phyloP scores from a whole-genome alignment of 2,113 vertebrate genomes.

The Toxotes jaculatrix region DNA sequence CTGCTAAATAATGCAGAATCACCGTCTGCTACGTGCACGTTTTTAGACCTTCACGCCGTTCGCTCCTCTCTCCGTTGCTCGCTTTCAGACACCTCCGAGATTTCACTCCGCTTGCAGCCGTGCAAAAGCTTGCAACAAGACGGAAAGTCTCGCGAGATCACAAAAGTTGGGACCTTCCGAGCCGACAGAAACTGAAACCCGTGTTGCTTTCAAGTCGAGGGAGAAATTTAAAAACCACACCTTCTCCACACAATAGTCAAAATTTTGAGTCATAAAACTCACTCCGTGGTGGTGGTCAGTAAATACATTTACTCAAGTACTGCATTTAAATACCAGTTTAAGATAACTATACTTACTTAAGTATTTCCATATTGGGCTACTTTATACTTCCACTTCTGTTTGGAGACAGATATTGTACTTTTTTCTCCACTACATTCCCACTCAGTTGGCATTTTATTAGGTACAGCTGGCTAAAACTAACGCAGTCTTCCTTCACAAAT shows the following conservation, averaged over 20 bases:
- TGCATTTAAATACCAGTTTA: not conserved
- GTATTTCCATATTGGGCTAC: not conserved
- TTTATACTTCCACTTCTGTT: not conserved
- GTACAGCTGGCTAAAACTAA: not conserved
- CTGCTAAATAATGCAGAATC: slow-evolving; percentile 31
- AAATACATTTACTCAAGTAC: not conserved
- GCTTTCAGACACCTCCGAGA: slow-evolving; percentile 56
- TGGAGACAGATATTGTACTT: not conserved
- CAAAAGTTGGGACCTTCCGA: not conserved
- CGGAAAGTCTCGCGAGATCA: slow-evolving; percentile 68
- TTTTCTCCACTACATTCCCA: not conserved
- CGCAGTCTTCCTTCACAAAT: not conserved
- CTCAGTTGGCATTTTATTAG: not conserved
- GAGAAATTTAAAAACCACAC: not conserved
- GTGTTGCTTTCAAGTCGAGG: slow-evolving; percentile 9
- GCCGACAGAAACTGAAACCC: slow-evolving; percentile 1
- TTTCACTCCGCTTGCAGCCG: slow-evolving; percentile 13
- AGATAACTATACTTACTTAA: not conserved
- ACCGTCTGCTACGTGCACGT: slow-evolving; percentile 25
- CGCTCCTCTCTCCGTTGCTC: slow-evolving; percentile 36
- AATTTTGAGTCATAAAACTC: not conserved
- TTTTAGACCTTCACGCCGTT: slow-evolving; percentile 41
- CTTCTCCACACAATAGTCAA: not conserved
- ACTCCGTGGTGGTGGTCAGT: not conserved
- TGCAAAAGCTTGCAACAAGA: slow-evolving; percentile 12